Percentiles rank a stretch among this genome's conserved stretches.
phyloP scores from a whole-genome alignment of 1,140 invertebrate genomes.

The Cyrtorhinus lividipennis region DNA sequence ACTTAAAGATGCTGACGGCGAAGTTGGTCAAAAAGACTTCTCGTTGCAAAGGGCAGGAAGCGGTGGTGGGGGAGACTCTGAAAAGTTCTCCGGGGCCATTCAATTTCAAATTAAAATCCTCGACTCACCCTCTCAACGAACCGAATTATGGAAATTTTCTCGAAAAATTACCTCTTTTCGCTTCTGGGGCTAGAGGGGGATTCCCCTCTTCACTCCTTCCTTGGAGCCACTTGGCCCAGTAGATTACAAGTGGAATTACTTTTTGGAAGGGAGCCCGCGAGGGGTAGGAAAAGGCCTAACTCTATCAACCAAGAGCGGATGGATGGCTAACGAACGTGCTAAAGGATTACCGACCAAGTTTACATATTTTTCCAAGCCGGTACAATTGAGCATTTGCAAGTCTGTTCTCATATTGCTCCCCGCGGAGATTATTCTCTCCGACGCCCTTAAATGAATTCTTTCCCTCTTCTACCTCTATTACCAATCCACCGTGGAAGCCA shows the following conservation, averaged over 20 bases:
- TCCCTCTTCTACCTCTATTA: no score
- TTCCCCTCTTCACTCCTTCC: not conserved
- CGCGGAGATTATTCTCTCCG: not conserved
- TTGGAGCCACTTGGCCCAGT: not conserved
- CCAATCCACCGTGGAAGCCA: no score
- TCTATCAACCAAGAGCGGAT: conserved; percentile 1
- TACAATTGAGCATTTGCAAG: conserved; percentile 9
- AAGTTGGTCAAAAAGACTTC: not conserved
- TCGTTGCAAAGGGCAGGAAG: not conserved
- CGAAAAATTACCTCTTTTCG: conserved; percentile 9
- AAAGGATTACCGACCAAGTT: not conserved
- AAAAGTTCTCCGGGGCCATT: not conserved
- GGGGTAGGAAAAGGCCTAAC: not conserved
- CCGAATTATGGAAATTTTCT: conserved; percentile 4
- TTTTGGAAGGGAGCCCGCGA: not conserved
- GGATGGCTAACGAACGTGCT: conserved; percentile 2
- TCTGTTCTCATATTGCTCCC: conserved; percentile 4
- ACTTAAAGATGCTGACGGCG: not conserved
- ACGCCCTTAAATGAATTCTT: conserved; percentile 1
- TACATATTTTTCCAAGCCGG: conserved; percentile 4
- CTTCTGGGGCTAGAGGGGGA: not conserved
- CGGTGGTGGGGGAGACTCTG: not conserved
- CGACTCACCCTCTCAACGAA: not conserved
- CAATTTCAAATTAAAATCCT: conserved; percentile 10
- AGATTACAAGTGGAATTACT: conserved; percentile 8